Evolutionary conservation across 2,888 invertebrate species (phyloP).

Genomic region (Cryptocephalus moraei): DNA sequence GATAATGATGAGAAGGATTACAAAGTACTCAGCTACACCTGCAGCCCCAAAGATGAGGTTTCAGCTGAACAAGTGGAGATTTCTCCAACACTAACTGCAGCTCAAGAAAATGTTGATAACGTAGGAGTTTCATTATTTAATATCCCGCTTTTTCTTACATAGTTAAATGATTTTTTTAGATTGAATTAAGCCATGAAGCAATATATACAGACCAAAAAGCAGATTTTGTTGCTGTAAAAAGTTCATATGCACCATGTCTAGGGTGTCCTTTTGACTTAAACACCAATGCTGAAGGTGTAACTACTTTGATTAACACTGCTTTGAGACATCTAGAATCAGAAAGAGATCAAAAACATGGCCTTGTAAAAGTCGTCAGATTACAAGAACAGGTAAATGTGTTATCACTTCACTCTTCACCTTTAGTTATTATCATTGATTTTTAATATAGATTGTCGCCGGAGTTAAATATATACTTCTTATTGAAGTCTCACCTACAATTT

Average conservation of each 20-base stretch:
- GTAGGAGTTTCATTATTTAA: neutral
- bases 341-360: conserved; percentile 32
- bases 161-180: conserved; percentile 11
- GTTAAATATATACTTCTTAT: conserved; percentile 47
- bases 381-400: conserved; percentile 43
- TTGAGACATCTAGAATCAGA: conserved; percentile 40
- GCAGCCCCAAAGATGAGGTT: conserved; percentile 19
- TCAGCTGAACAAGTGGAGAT: conserved; percentile 1
- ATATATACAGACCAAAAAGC: conserved; percentile 36
- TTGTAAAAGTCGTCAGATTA: conserved; percentile 40
- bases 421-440: neutral
- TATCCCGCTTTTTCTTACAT: neutral
- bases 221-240: conserved; percentile 42
- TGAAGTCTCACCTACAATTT: conserved; percentile 37
- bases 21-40: conserved; percentile 22
- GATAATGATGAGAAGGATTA: conserved; percentile 9
- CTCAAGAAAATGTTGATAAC: neutral
- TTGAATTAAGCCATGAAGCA: conserved; percentile 21
- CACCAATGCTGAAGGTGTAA: conserved; percentile 42
- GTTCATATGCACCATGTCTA: conserved; percentile 35
- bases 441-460: conserved; percentile 41
- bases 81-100: conserved; percentile 1
- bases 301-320: conserved; percentile 40
- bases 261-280: conserved; percentile 46
- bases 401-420: neutral